Conservation (phyloP, 2,113 vertebrate genomes). For the Carassius auratus region DNA sequence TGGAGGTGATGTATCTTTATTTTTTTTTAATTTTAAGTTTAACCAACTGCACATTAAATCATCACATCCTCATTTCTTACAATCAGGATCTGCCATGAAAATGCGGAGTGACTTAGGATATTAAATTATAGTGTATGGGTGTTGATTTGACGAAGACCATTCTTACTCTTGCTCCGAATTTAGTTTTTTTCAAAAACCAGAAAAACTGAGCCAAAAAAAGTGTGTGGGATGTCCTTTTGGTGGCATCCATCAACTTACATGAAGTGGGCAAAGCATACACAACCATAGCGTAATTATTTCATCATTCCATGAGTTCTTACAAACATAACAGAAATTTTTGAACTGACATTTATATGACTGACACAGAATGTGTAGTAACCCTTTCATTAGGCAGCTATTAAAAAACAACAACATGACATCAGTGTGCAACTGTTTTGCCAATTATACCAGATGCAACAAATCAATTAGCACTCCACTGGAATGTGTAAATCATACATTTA, state of each 20-base stretch:
- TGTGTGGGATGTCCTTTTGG: neutral
- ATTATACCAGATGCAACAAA: neutral
- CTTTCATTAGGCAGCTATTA: neutral
- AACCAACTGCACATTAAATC: neutral
- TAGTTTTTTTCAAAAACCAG: neutral
- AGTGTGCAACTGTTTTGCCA: neutral
- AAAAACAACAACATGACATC: neutral
- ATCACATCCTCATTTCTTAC: neutral
- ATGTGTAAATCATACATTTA: neutral
- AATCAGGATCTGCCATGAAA: neutral
- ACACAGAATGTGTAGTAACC: neutral
- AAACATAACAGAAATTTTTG: neutral
- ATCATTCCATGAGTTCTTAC: neutral
- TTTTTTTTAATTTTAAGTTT: neutral
- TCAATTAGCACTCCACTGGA: neutral
- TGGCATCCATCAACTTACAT: neutral
- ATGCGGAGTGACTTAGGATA: neutral
- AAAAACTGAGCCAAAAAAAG: neutral
- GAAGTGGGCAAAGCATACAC: neutral
- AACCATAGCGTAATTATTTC: neutral
- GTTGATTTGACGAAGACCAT: neutral
- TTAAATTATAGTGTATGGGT: neutral
- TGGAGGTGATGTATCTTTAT: conserved; percentile 79
- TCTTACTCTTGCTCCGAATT: neutral
- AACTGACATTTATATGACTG: neutral